Base-by-base conservation (phyloP, 2,888 invertebrate species). In the Caenorhabditis sp. region DNA sequence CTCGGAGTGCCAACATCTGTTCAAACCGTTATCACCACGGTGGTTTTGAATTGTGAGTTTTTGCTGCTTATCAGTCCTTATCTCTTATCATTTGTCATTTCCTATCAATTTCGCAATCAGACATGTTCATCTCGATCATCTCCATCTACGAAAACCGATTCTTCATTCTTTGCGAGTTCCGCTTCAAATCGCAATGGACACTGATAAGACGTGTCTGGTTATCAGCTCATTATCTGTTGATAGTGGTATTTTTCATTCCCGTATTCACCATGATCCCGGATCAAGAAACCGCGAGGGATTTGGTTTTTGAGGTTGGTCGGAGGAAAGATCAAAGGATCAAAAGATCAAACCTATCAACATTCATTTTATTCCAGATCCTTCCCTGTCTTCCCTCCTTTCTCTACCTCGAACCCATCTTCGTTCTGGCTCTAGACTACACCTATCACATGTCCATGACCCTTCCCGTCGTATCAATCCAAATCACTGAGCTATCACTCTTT, bases 81-180 rank as follows among this genome's bases (percentile, higher is more conserved):
- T 26, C 15, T 32, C 15, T 9, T 18, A 35, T 15, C 22, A 13
- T 1, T n/a, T n/a, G n/a, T n/a, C n/a, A n/a, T n/a, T n/a, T n/a
- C n/a, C n/a, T n/a, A n/a, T n/a, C n/a, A n/a, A n/a, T n/a, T n/a
- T n/a, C n/a, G n/a, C n/a, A n/a, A n/a, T n/a, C n/a, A 22, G 51
- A 51, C 15, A 22, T 51, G 15, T 15, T 32, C 2, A 24, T 64
- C 1, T 28, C 51, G 0, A 51, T 51, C 8, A 15, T 20, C 0
- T 15, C 24, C 1, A 40, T 62, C 18, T 47, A 47, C n/a, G 62
- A 62, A 11, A 62, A 50, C 18, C 26, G 62, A 0, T 62, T 62
- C 18, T 18, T 47, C 28, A 40, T 13, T 3, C 18, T 62, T 9
- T 47, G 62, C n/a, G 22, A 26, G 1, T 62, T 62, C 28, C 28